A percentile compares a stretch with the other conserved stretches of the same genome.
phyloP scores from a whole-genome alignment of 2,113 vertebrate species.

The Myanophis thanlyinensis region DNA sequence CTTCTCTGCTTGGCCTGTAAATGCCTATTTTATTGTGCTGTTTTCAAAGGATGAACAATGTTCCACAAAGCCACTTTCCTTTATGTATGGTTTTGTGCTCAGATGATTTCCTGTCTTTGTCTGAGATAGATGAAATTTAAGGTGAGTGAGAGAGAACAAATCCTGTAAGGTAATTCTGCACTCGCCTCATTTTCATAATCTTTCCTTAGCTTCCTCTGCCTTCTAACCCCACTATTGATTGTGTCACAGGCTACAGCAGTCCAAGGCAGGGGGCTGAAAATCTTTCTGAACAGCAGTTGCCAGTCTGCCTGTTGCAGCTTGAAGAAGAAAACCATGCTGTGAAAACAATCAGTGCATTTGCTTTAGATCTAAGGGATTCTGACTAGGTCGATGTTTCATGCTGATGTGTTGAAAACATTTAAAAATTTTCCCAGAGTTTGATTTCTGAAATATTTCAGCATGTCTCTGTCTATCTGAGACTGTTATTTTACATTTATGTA shows the following conservation, averaged over 20 bases:
- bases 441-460: constrained; percentile 73
- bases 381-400: constrained; percentile 82
- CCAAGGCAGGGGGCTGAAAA: constrained; percentile 80
- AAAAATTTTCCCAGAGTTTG: constrained; percentile 77
- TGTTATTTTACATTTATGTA: constrained; percentile 68
- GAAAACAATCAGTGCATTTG: constrained; percentile 91
- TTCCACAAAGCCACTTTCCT: fast-evolving
- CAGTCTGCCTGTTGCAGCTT: constrained; percentile 69
- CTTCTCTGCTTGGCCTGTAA: not conserved
- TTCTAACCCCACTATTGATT: constrained; percentile 78
- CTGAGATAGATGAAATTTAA: constrained; percentile 63
- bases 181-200: constrained; percentile 81
- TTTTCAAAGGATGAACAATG: not conserved
- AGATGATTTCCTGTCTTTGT: constrained; percentile 54
- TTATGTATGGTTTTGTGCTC: constrained; percentile 27
- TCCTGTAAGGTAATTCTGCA: constrained; percentile 69
- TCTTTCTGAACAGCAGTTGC: constrained; percentile 69
- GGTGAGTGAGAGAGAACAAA: constrained; percentile 75
- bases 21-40: not conserved
- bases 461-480: constrained; percentile 62
- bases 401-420: constrained; percentile 86
- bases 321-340: constrained; percentile 79
- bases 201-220: constrained; percentile 69
- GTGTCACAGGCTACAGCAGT: constrained; percentile 74
- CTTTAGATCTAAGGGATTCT: constrained; percentile 86